phyloP scores from a whole-genome alignment of 2,888 invertebrate species.

The Cephus rjabovi region DNA sequence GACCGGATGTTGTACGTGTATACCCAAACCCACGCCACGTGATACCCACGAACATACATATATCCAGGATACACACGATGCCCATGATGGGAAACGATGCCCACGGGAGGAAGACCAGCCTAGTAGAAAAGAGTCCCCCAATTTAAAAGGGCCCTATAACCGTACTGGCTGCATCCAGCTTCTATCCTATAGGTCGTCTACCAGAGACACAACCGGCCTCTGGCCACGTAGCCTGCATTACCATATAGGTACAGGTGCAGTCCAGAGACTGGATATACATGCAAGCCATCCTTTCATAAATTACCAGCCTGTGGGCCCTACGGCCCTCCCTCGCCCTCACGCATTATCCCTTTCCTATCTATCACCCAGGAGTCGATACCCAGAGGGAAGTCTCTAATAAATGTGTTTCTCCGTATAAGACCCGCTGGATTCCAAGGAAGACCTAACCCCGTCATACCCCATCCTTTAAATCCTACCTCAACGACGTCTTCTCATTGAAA shows the following conservation, averaged over 20 bases:
- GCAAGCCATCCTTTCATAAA: slow-evolving; percentile 27
- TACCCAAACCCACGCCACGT: slow-evolving; percentile 56
- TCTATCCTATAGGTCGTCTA: no score
- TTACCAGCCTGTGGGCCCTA: slow-evolving; percentile 12
- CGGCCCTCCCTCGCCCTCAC: slow-evolving; percentile 17
- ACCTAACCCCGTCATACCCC: no score
- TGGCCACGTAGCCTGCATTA: slow-evolving; percentile 26
- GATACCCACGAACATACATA: neutral
- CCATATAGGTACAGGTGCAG: slow-evolving; percentile 41
- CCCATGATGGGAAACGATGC: neutral
- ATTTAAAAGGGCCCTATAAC: no score
- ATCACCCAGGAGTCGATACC: neutral
- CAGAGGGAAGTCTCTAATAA: neutral
- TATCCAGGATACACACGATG: neutral
- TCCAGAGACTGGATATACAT: slow-evolving; percentile 23
- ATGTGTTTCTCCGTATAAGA: neutral
- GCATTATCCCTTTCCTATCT: slow-evolving; percentile 11
- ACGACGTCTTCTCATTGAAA: no score
- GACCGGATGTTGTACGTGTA: slow-evolving; percentile 51
- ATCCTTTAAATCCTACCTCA: no score
- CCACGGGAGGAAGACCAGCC: neutral
- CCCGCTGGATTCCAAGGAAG: no score
- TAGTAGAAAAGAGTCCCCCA: no score
- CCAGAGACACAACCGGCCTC: no score
- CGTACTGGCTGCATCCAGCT: no score